These are phyloP conservation scores for Protonemura montana DNA, from an alignment of 2,888 invertebrate species.

Conservation along the genomic window DNA sequence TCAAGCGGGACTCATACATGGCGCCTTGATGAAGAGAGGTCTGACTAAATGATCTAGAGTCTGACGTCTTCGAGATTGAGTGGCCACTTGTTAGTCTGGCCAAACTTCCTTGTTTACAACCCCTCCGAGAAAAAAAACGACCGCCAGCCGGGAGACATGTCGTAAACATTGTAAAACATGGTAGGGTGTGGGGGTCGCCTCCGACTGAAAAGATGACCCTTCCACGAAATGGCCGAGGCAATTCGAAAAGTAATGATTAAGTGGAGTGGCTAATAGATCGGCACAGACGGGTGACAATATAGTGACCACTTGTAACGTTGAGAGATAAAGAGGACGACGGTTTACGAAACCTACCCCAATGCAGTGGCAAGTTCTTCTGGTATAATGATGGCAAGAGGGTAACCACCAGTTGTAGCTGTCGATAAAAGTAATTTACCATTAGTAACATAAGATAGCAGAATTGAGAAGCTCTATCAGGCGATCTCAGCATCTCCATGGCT, in stretches of 20 bases:
- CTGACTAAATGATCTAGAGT: not conserved
- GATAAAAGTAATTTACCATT: no score
- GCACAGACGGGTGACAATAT: not conserved
- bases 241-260: not conserved
- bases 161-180: not conserved
- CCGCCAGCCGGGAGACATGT: not conserved
- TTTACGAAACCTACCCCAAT: not conserved
- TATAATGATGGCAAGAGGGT: no score
- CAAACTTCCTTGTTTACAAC: not conserved
- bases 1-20: no score
- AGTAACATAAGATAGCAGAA: no score
- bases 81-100: not conserved
- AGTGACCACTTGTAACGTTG: not conserved
- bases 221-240: not conserved
- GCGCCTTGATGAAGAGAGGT: no score
- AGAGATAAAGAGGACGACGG: not conserved
- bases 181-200: not conserved
- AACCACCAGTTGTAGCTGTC: no score
- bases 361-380: not conserved
- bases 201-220: not conserved
- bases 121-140: not conserved
- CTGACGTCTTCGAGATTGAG: not conserved
- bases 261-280: not conserved
- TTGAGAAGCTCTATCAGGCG: no score
- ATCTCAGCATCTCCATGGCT: no score